Evolutionary conservation across 2,797 vertebrate genomes (phyloP).

Genomic region (Champsocephalus gunnari): DNA sequence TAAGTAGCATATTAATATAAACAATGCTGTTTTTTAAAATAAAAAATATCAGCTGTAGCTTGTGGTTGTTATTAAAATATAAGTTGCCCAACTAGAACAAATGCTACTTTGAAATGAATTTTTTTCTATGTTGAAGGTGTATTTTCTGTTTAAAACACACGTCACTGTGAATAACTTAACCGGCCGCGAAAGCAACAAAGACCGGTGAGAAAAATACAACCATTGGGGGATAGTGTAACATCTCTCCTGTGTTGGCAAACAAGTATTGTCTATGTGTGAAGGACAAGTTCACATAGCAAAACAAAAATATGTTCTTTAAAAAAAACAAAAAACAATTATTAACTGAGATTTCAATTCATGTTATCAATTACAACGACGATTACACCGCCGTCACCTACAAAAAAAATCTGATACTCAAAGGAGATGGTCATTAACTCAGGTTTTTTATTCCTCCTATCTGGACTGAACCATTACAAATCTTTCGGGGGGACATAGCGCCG

Average conservation of each 20-base stretch:
- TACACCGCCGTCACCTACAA: slow-evolving; percentile 49
- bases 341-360: slow-evolving; percentile 16
- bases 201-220: slow-evolving; percentile 57
- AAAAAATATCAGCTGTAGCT: too few species aligned
- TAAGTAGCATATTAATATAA: slow-evolving; percentile 9
- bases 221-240: slow-evolving; percentile 54
- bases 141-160: background rate
- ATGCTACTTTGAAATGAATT: background rate
- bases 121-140: background rate
- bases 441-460: slow-evolving; percentile 85
- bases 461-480: slow-evolving; percentile 74
- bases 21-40: background rate
- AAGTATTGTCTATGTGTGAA: slow-evolving; percentile 30
- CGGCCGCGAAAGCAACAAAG: slow-evolving; percentile 70
- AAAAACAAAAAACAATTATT: background rate
- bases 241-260: slow-evolving; percentile 43
- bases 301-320: background rate
- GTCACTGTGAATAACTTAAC: slow-evolving; percentile 1
- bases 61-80: background rate
- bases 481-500: slow-evolving; percentile 57
- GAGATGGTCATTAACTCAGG: slow-evolving; percentile 81
- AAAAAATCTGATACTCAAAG: slow-evolving; percentile 72
- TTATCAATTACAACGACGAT: slow-evolving; percentile 52
- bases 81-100: background rate
- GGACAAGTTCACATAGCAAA: slow-evolving; percentile 43